A percentile compares a stretch with the other conserved stretches of the same genome.
Conservation (phyloP, 1,140 invertebrate genomes). For the Diplogasteroides magnus region DNA sequence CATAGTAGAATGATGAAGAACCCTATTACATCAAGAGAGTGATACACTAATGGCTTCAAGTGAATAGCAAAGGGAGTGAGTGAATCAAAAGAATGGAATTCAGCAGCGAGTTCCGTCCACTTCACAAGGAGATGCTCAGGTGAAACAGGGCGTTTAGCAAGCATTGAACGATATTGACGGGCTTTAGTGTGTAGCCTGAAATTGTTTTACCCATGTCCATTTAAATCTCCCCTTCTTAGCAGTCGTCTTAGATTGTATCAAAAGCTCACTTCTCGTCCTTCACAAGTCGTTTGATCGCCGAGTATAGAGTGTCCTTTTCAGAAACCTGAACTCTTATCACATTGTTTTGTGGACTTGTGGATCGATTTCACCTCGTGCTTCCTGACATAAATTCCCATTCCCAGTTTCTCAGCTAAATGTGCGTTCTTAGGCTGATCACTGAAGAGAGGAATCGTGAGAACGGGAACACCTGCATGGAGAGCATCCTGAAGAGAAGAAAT, state of each 20-base stretch:
- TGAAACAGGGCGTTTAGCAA: slow-evolving; percentile 25
- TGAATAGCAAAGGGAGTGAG: slow-evolving; percentile 24
- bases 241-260: not conserved
- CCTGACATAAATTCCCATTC: slow-evolving; percentile 14
- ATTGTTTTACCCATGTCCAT: slow-evolving; percentile 1
- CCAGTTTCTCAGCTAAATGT: slow-evolving; percentile 28
- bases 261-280: not conserved
- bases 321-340: not conserved
- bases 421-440: slow-evolving; percentile 39
- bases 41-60: slow-evolving; percentile 31
- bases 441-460: slow-evolving; percentile 43
- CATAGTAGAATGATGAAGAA: slow-evolving; percentile 18
- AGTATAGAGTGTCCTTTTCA: not conserved
- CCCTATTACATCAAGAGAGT: slow-evolving; percentile 34
- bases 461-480: slow-evolving; percentile 35
- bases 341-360: not conserved
- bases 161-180: slow-evolving; percentile 19
- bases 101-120: slow-evolving; percentile 35
- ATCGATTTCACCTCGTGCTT: slow-evolving; percentile 12
- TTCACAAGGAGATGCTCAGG: slow-evolving; percentile 24
- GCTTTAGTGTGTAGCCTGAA: slow-evolving; percentile 23
- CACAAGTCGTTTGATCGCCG: not conserved
- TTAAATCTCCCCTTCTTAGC: not conserved
- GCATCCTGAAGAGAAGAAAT: slow-evolving; percentile 27
- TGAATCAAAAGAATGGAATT: slow-evolving; percentile 35